Base-by-base conservation (phyloP, 1,140 invertebrate species). In the Frieseomelitta varia region DNA sequence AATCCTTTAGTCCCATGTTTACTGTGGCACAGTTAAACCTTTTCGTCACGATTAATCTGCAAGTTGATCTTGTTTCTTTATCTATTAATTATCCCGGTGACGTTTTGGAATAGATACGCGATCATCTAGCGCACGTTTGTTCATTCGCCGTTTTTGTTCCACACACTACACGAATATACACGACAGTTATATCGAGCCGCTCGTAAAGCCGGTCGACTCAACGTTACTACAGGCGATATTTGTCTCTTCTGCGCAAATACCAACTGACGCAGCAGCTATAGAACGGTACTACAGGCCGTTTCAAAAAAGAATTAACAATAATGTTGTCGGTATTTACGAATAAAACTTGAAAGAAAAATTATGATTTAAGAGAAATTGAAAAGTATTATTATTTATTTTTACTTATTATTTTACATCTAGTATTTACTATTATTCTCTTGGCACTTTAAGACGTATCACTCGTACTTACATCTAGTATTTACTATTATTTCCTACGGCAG, bases 1-100 rank as follows among this genome's bases (percentile, higher is more conserved):
- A 93, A 51, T 94, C 92, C 56, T 93, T 91, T 10, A 95, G 85
- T n/a, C 94, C 94, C 95, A 95, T 95, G 51, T 89, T 90, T n/a
- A 19, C 47, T 24, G 24, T 10, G 27, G 3, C 65, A 34, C 73
- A n/a, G 27, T 11, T 30, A 1, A 10, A 55, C n/a, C 21, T 30
- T 30, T 10, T 39, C 17, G 24, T 61, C 61, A 55, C 24, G 8
- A 47, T 39, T 19, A 21, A 39, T 65, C 1, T 4, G 11, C 14
- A 21, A 8, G 19, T 3, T 61, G 14, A 6, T 19, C 0, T 55
- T n/a, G 0, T 51, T 21, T 24, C 21, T 14, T 27, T 30, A 27
- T 30, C 12, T 34, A 73, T 51, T 34, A 39, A 84, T 87, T 73
- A 78, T 65, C 76, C 30, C 61, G 68, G 30, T 30, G 2, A 30